Percentiles rank a stretch among this genome's conserved stretches.
phyloP scores from a whole-genome alignment of 2,113 vertebrate species.

The Peromyscus polionotus region DNA sequence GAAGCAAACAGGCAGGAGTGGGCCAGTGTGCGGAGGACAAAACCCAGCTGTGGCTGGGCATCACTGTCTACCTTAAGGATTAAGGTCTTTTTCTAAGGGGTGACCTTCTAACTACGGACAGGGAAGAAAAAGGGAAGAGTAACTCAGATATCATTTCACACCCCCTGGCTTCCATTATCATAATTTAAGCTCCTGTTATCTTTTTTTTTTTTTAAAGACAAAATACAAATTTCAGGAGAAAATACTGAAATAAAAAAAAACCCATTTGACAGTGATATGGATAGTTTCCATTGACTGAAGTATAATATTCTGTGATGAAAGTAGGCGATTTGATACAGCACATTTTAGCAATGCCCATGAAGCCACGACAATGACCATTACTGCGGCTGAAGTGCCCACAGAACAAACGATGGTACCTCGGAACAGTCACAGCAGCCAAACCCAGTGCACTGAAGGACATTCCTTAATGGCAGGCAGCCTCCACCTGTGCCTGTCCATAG shows the following conservation, averaged over 20 bases:
- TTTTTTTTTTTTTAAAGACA: constrained; percentile 40
- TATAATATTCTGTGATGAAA: constrained; percentile 48
- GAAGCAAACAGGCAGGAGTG: constrained; percentile 1
- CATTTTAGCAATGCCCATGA: constrained; percentile 26
- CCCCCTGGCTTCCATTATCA: background rate
- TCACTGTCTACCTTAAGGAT: constrained; percentile 46
- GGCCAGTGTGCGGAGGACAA: background rate
- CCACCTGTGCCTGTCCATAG: background rate
- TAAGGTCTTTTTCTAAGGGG: constrained; percentile 19
- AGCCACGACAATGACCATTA: background rate
- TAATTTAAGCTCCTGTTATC: constrained; percentile 44
- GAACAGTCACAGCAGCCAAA: constrained; percentile 29
- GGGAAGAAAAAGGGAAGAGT: constrained; percentile 65
- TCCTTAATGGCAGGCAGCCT: background rate
- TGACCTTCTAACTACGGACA: constrained; percentile 36
- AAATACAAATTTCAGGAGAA: constrained; percentile 46
- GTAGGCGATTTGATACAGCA: constrained; percentile 41
- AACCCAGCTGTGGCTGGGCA: background rate
- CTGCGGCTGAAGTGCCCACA: background rate
- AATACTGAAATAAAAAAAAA: constrained; percentile 50
- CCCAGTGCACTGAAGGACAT: background rate
- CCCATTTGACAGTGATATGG: background rate
- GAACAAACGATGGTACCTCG: background rate
- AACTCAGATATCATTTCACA: constrained; percentile 4
- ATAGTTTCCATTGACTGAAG: constrained; percentile 43